Evolutionary conservation across 2,888 invertebrate species (phyloP).

Genomic region (Eupithecia subfuscata): DNA sequence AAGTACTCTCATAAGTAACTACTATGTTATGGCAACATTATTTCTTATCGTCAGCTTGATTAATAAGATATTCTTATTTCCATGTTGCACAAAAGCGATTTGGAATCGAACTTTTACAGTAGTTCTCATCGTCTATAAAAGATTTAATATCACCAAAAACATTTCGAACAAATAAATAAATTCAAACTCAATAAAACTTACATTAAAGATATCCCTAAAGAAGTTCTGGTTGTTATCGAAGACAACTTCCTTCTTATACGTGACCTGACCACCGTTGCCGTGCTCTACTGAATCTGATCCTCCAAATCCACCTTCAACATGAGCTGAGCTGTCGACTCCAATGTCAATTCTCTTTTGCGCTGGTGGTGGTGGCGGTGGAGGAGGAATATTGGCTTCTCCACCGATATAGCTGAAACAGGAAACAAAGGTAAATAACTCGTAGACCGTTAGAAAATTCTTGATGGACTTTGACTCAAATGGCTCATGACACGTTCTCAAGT

Average conservation of each 20-base stretch:
- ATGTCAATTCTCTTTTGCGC: slow-evolving; percentile 69
- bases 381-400: slow-evolving; percentile 50
- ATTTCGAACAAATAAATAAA: not conserved
- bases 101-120: too few species aligned
- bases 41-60: not conserved
- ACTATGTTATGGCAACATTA: not conserved
- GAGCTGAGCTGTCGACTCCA: slow-evolving; percentile 52
- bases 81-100: too few species aligned
- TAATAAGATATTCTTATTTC: too few species aligned
- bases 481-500: not conserved
- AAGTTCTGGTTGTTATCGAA: slow-evolving; percentile 73
- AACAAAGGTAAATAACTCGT: not conserved
- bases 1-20: not conserved
- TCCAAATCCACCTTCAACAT: slow-evolving; percentile 42
- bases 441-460: not conserved
- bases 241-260: slow-evolving; percentile 63
- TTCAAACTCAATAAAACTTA: slow-evolving; percentile 61
- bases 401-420: slow-evolving; percentile 52
- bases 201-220: slow-evolving; percentile 86
- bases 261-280: slow-evolving; percentile 50
- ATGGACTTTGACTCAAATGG: not conserved
- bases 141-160: not conserved
- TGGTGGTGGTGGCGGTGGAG: slow-evolving; percentile 53
- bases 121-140: not conserved
- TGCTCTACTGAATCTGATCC: slow-evolving; percentile 43